phyloP scores from a whole-genome alignment of 2,797 vertebrate genomes.

The Sebastolobus alascanus region DNA sequence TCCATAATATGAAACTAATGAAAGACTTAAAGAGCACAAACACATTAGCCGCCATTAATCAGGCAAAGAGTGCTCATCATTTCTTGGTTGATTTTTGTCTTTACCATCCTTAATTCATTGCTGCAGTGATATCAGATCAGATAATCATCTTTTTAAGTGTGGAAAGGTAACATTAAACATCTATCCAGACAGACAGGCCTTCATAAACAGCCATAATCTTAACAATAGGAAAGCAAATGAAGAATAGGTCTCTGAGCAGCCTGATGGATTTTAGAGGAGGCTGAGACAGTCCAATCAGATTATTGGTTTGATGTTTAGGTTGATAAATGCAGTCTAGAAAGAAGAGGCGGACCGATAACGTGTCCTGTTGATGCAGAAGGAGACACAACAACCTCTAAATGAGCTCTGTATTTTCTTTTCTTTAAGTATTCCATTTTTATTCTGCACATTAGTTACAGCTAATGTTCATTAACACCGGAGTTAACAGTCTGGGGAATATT shows the following conservation, averaged over 20 bases:
- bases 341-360: not conserved
- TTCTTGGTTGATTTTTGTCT: conserved; percentile 15
- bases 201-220: not conserved
- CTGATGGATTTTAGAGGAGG: conserved; percentile 7
- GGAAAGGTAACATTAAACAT: conserved; percentile 28
- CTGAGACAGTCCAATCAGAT: not conserved
- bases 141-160: conserved; percentile 1
- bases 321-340: conserved; percentile 24
- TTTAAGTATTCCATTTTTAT: not conserved
- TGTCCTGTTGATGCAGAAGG: conserved; percentile 2
- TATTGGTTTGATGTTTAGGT: conserved; percentile 12
- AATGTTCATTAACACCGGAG: conserved; percentile 20
- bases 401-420: not conserved
- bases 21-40: conserved; percentile 33
- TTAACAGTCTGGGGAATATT: not conserved
- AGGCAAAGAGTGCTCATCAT: conserved; percentile 31
- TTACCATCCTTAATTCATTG: not conserved
- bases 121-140: not conserved
- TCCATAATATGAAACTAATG: conserved; percentile 45
- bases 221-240: conserved; percentile 13
- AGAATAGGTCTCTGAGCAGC: not conserved
- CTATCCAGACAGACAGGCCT: not conserved
- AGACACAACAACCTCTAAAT: conserved; percentile 2
- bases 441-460: not conserved
- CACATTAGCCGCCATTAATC: conserved; percentile 55